phyloP scores from a whole-genome alignment of 2,888 invertebrate species.

The Drosophila antonietae region DNA sequence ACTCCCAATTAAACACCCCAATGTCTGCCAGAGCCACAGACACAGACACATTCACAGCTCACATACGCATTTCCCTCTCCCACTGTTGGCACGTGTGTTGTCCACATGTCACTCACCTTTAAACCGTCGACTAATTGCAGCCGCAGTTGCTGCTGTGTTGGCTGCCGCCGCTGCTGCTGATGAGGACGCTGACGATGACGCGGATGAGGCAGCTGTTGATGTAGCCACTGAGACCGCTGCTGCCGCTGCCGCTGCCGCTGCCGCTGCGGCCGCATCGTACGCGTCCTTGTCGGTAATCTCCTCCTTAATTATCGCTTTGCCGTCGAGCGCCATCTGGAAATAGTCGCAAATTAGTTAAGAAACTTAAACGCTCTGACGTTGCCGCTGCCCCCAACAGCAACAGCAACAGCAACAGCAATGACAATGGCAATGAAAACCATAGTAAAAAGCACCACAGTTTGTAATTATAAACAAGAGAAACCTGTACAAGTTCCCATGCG shows the following conservation, averaged over 20 bases:
- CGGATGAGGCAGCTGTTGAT: constrained; percentile 66
- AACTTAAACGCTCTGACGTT: constrained; percentile 34
- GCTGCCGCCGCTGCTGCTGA: constrained; percentile 53
- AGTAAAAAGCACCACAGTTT: constrained; percentile 19
- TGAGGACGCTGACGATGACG: constrained; percentile 58
- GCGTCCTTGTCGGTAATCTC: constrained; percentile 87
- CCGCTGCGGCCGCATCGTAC: constrained; percentile 83
- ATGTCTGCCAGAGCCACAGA: constrained; percentile 32
- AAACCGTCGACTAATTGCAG: constrained; percentile 76
- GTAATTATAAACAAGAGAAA: constrained; percentile 42
- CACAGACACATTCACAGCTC: not conserved
- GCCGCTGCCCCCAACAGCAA: constrained; percentile 1
- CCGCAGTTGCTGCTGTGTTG: constrained; percentile 59
- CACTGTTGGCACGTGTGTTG: constrained; percentile 4
- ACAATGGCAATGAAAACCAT: not conserved
- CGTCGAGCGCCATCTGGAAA: constrained; percentile 86
- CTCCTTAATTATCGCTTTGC: constrained; percentile 87
- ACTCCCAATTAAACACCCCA: constrained; percentile 52
- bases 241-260: constrained; percentile 40
- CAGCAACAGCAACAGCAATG: constrained; percentile 7
- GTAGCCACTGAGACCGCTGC: constrained; percentile 64
- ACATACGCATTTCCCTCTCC: not conserved
- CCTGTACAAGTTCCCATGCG: constrained; percentile 65
- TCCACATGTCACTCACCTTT: constrained; percentile 62
- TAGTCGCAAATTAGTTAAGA: constrained; percentile 60